Base-by-base conservation (phyloP, 2,888 invertebrate genomes). In the Ganaspis brasiliensis region DNA sequence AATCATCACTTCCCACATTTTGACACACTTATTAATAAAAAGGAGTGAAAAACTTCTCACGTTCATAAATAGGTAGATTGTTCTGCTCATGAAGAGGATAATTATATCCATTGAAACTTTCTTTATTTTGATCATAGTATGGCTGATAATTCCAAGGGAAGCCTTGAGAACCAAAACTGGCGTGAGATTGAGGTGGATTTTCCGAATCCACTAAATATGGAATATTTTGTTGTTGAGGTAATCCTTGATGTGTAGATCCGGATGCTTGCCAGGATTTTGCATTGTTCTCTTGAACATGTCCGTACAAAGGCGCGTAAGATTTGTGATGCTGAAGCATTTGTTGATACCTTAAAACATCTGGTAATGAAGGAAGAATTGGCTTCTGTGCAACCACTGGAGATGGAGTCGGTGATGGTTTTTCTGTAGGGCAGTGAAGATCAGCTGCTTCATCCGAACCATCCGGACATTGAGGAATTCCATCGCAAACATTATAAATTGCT, bases 401-500 rank as follows among this genome's bases (percentile, higher is more conserved):
- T 31, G 92, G 87, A 14, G 91, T 83, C n/a, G 91, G 78, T 1
- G 92, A 91, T 49, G 93, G 91, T 16, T 92, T 89, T 57, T 93
- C 92, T 8, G 92, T 88, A 2, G 95, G 96, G 89, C 96, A 96
- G 79, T 94, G 94, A 80, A 97, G 93, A 92, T 97, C 97, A 35
- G 96, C 95, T 71, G 96, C 96, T 92, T 98, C 98, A 91, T 98
- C 98, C 89, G 97, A 97, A 82, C 96, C 97, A 92, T 98, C 98
- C 1, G 96, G 94, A 92, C 97, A 98, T 92, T 98, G 98, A 31
- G 97, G 95, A 85, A 98, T 97, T 72, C 98, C 98, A 92, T 98
- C 97, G 89, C 98, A 98, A 9, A 97, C 97, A 92, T 98, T 98
- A 92, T 98, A 98, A 85, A 98, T 94, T 6, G 98, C 98, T 87